Evolutionary conservation across 1,140 invertebrate genomes (phyloP), one percentile per base, ranked within the genome.

Genomic region (Zaprionus davidi): DNA sequence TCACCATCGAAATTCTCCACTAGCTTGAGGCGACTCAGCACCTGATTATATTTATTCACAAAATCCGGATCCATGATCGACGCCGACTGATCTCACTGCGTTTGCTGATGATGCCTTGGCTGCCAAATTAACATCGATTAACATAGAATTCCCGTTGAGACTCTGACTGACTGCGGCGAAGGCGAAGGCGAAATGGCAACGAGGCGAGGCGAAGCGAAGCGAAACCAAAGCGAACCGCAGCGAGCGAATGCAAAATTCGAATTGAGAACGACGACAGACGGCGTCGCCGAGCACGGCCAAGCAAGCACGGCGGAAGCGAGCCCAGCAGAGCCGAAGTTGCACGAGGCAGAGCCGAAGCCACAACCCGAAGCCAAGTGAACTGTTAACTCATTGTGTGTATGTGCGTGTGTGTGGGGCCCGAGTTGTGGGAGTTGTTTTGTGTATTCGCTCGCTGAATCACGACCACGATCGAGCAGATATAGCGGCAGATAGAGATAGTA

Each of bases 51-150:
- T 76, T 90, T 90, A 20, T 90, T 90, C 57, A 90, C 85, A 24
- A 90, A 90, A 55, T 90, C 85, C 46, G 85, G 72, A 90, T 90
- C 85, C 85, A 90, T 88, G n/a, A 17, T 34, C 36, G 11, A 31
- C 41, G 5, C 9, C 41, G 5, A 17, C n/a, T 7, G 5, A n/a
- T 17, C 15, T 17, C n/a, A 46, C 15, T 46, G 41, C 41, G 5
- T 12, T 13, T 13, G 36, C 7, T 28, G 24, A 3, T 38, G 36
- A n/a, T 51, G 46, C 46, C 17, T 51, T 51, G 46, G 46, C 46
- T 51, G 46, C 46, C 46, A 90, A 90, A 90, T 90, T 90, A 90
- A 90, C 85, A 90, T 90, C 85, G 70, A 90, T 90, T 90, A 90
- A 90, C 85, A 85, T 90, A 46, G 85, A 90, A 86, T 77, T 90